Percentiles rank a stretch among this genome's conserved stretches.
These are phyloP conservation scores for Xylota segnis DNA, from an alignment of 2,888 invertebrate genomes.

Conservation along the genomic window DNA sequence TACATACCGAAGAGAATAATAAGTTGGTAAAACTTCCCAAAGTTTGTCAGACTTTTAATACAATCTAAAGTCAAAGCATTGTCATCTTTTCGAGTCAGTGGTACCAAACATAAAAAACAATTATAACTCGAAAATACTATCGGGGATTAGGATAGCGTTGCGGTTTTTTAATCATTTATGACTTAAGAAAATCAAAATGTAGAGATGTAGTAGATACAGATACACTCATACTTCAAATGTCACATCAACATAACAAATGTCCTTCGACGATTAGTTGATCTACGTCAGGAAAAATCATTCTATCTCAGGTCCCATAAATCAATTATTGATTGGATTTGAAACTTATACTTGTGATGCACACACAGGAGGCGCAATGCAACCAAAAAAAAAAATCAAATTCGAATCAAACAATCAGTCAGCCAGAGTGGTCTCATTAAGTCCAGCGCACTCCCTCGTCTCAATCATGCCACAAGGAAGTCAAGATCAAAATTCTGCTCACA, in stretches of 20 bases:
- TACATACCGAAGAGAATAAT: too few relatives aligned
- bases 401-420: slow-evolving; percentile 44
- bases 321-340: slow-evolving; percentile 1
- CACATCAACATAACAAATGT: background rate
- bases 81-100: too few relatives aligned
- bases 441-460: slow-evolving; percentile 44
- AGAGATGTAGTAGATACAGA: too few relatives aligned
- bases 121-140: too few relatives aligned
- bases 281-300: too few relatives aligned
- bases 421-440: slow-evolving; percentile 60
- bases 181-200: too few relatives aligned
- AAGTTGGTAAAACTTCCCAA: too few relatives aligned
- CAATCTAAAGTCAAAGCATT: too few relatives aligned
- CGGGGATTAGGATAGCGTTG: too few relatives aligned
- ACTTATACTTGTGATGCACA: background rate
- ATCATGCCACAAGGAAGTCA: slow-evolving; percentile 63
- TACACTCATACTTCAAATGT: background rate
- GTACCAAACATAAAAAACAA: too few relatives aligned
- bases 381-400: background rate
- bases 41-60: too few relatives aligned
- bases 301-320: background rate
- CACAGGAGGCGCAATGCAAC: background rate
- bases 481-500: slow-evolving; percentile 59
- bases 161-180: too few relatives aligned
- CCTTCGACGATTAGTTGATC: background rate